phyloP scores from a whole-genome alignment of 2,113 vertebrate species.

The human region GRCh38 chr11:108491001-108491500 shows the following conservation, averaged over 20 bases:
- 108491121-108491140: conserved; percentile 87
- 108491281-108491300: conserved; percentile 6
- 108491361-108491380: too few species aligned
- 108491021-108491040: conserved; percentile 87
- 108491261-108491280: neutral
- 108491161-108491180: conserved; percentile 84
- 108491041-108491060: conserved; percentile 91
- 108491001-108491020: conserved; percentile 87
- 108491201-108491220: conserved; percentile 42
- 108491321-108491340: neutral
- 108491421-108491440: too few species aligned
- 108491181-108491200: conserved; percentile 49
- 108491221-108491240: neutral
- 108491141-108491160: conserved; percentile 90
- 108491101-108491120: conserved; percentile 89
- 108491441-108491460: too few species aligned
- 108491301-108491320: neutral
- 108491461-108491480: too few species aligned
- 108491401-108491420: too few species aligned
- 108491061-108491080: conserved; percentile 93
- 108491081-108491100: conserved; percentile 90
- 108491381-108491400: too few species aligned
- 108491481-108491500: too few species aligned
- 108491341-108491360: too few species aligned
- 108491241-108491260: neutral